Conservation (phyloP, 2,113 vertebrate genomes). For the Charina bottae region DNA sequence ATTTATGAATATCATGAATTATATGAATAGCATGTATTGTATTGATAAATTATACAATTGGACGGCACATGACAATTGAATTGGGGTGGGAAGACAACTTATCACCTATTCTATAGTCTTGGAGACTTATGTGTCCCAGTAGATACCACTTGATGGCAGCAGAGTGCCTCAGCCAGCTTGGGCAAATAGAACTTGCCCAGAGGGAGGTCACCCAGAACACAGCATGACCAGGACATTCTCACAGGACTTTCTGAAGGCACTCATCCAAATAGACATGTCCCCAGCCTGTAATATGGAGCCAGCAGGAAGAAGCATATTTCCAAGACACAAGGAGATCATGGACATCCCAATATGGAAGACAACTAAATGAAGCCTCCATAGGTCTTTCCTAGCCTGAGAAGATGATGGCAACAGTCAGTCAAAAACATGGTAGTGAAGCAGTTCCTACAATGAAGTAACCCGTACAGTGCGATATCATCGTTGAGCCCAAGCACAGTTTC, state of each 20-base stretch:
- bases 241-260: neutral
- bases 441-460: neutral
- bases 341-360: neutral
- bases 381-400: neutral
- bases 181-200: neutral
- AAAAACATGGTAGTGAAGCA: neutral
- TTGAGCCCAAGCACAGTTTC: neutral
- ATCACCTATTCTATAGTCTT: neutral
- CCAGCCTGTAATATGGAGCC: neutral
- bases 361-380: neutral
- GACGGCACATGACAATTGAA: neutral
- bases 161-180: neutral
- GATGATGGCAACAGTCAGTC: neutral
- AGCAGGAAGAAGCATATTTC: neutral
- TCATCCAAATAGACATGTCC: neutral
- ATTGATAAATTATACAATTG: neutral
- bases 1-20: neutral
- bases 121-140: neutral
- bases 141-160: constrained; percentile 25
- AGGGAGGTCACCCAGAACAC: neutral
- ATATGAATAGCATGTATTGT: neutral
- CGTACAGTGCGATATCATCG: neutral
- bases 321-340: neutral
- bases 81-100: neutral
- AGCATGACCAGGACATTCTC: neutral